Percentiles rank a stretch among this genome's conserved stretches.
phyloP scores from a whole-genome alignment of 2,113 vertebrate species.

The Synchiropus splendidus region DNA sequence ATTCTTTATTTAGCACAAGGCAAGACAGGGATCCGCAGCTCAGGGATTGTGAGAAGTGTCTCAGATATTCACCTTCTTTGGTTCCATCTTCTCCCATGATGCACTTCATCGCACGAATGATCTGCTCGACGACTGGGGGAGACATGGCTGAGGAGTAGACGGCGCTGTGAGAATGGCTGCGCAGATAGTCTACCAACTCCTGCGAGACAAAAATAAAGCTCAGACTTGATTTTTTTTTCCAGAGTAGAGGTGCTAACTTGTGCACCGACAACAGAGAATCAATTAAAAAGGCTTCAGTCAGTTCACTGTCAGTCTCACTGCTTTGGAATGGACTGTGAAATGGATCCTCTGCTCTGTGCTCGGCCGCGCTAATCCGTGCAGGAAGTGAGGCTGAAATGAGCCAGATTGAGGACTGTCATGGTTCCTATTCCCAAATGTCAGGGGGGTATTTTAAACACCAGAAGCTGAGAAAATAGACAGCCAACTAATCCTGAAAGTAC shows the following conservation, averaged over 20 bases:
- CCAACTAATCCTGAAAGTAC: too few relatives aligned
- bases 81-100: conserved; percentile 80
- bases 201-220: conserved; percentile 33
- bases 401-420: conserved; percentile 23
- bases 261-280: conserved; percentile 50
- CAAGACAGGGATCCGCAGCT: too few relatives aligned
- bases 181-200: conserved; percentile 84
- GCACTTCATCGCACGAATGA: conserved; percentile 79
- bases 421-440: conserved; percentile 55
- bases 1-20: too few relatives aligned
- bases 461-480: too few relatives aligned
- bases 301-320: conserved; percentile 18
- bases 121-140: conserved; percentile 73
- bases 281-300: conserved; percentile 13
- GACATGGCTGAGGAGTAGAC: conserved; percentile 81
- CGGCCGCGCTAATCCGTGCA: conserved; percentile 18
- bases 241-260: conserved; percentile 63
- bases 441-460: conserved; percentile 22
- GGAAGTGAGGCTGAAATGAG: conserved; percentile 25
- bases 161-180: conserved; percentile 78
- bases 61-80: conserved; percentile 70
- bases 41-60: too few relatives aligned
- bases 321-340: conserved; percentile 16
- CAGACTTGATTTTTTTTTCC: too few relatives aligned
- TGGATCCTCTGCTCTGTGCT: conserved; percentile 10